These are phyloP conservation scores for Morelia viridis DNA, from an alignment of 2,797 vertebrate species.

Conservation along the genomic window DNA sequence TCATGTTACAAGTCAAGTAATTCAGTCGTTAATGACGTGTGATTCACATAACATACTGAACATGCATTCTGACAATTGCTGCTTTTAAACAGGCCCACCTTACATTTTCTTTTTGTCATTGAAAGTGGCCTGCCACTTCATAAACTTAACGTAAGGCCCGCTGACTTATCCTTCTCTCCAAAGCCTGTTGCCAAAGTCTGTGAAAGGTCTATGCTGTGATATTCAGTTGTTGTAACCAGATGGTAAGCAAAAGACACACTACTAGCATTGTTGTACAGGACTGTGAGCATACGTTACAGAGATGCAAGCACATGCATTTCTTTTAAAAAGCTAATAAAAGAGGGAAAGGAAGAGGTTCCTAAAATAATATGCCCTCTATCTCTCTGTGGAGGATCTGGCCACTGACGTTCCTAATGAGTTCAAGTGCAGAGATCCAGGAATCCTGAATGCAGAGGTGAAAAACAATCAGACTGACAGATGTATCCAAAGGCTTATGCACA, in stretches of 20 bases:
- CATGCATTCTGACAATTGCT: slow-evolving; percentile 63
- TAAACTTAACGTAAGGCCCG: slow-evolving; percentile 62
- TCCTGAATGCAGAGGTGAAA: neutral
- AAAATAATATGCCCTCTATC: no score
- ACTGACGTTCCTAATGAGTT: neutral
- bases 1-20: slow-evolving; percentile 70
- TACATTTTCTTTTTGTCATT: slow-evolving; percentile 69
- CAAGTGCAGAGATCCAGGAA: neutral
- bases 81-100: slow-evolving; percentile 60
- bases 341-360: neutral
- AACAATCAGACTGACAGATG: neutral
- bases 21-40: slow-evolving; percentile 72
- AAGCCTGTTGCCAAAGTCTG: slow-evolving; percentile 36
- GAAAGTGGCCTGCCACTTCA: slow-evolving; percentile 62
- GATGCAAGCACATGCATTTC: neutral
- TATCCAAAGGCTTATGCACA: neutral
- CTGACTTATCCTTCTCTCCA: slow-evolving; percentile 42
- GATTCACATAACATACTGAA: slow-evolving; percentile 65
- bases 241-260: neutral
- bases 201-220: slow-evolving; percentile 38
- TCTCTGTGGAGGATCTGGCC: neutral
- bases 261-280: neutral
- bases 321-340: neutral
- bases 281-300: neutral
- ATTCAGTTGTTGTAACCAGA: slow-evolving; percentile 35